Conservation (phyloP, 1,140 invertebrate genomes). For the Aricia agestis region DNA sequence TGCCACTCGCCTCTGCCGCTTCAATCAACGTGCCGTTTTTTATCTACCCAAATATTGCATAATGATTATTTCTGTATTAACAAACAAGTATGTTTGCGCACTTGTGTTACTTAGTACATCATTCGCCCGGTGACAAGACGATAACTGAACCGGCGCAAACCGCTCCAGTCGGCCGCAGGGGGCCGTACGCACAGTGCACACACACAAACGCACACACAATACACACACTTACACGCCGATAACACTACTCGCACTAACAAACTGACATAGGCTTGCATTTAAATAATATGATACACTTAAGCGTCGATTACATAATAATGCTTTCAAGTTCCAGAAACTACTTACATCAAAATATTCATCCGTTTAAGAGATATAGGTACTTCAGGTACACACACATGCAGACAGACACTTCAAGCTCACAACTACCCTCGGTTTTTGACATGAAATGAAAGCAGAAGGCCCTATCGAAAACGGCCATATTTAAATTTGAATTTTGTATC, state of each 20-base stretch:
- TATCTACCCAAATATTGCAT: constrained; percentile 11
- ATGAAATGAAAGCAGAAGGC: too few relatives aligned
- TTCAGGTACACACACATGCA: too few relatives aligned
- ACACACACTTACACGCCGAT: constrained; percentile 41
- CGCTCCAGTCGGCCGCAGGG: constrained; percentile 55
- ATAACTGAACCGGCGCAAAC: constrained; percentile 60
- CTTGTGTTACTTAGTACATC: constrained; percentile 17
- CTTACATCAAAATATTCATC: too few relatives aligned
- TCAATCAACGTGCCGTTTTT: background rate
- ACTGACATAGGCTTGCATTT: constrained; percentile 1
- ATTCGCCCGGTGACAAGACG: constrained; percentile 41
- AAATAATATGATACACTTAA: background rate
- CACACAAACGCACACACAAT: constrained; percentile 28
- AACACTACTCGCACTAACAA: constrained; percentile 49
- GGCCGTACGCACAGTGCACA: constrained; percentile 46
- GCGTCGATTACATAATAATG: too few relatives aligned
- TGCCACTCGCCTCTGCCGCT: background rate
- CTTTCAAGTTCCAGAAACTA: too few relatives aligned
- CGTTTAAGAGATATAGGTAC: too few relatives aligned
- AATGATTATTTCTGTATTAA: constrained; percentile 8
- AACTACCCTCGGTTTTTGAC: too few relatives aligned
- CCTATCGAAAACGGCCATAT: too few relatives aligned
- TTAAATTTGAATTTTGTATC: too few relatives aligned
- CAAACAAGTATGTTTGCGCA: constrained; percentile 12
- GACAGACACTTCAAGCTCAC: too few relatives aligned